Percentiles rank a stretch among this genome's conserved stretches.
phyloP scores from a whole-genome alignment of 2,888 invertebrate genomes.

The Drosophila prostipennis region DNA sequence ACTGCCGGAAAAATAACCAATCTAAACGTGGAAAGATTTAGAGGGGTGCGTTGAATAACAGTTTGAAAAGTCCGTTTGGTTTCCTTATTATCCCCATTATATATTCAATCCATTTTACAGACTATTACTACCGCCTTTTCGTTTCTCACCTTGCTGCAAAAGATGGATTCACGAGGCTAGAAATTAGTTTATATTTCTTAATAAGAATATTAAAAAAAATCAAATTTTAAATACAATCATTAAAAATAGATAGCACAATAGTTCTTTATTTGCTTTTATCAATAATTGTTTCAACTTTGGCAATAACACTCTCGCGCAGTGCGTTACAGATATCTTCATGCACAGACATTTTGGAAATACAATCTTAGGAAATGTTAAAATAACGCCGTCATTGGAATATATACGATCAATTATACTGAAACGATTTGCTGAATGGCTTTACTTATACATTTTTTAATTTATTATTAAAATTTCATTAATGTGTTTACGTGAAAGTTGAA shows the following conservation, averaged over 20 bases:
- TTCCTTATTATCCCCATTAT: background rate
- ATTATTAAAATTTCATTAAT: background rate
- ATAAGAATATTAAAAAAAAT: background rate
- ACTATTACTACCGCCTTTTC: slow-evolving; percentile 81
- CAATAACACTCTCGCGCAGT: slow-evolving; percentile 21
- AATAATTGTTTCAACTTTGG: slow-evolving; percentile 30
- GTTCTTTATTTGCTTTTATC: slow-evolving; percentile 2
- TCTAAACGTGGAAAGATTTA: slow-evolving; percentile 71
- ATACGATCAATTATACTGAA: background rate
- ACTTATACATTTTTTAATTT: background rate
- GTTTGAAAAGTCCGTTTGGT: background rate
- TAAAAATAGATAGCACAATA: slow-evolving; percentile 1
- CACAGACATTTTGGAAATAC: background rate
- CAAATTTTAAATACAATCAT: slow-evolving; percentile 13
- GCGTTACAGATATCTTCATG: background rate
- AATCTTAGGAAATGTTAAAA: background rate
- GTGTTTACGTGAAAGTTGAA: background rate
- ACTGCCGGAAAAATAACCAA: slow-evolving; percentile 79
- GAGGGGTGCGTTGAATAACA: slow-evolving; percentile 42
- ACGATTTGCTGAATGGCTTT: background rate
- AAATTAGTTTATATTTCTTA: slow-evolving; percentile 33
- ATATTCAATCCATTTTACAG: slow-evolving; percentile 50
- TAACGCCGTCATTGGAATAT: background rate
- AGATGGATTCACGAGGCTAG: slow-evolving; percentile 70
- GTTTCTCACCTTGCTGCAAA: slow-evolving; percentile 78